Evolutionary conservation across 2,113 vertebrate genomes (phyloP), one percentile per base, ranked within the genome.

Genomic region (Cynoglossus semilaevis): DNA sequence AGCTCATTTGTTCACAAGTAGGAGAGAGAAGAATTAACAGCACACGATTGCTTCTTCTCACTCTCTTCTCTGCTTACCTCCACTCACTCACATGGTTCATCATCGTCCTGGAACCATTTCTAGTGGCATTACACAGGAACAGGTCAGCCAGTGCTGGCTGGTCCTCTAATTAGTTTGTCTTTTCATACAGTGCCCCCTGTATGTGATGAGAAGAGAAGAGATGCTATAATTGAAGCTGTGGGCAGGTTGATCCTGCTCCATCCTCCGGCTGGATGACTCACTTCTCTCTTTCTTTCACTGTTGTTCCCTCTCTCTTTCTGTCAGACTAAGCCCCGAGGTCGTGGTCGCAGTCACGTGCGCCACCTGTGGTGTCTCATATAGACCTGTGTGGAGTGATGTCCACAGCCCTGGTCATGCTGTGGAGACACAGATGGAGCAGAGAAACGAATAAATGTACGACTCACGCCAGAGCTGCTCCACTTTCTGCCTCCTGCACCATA

Each of bases 1-100:
- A 71, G 74, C 61, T 83, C 70, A 57, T 80, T 79, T 79, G 63
- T 54, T 67, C 60, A 47, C 66, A 38, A 57, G 74, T 36, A 19
- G 29, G 34, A 59, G 51, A 59, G 51, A 48, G 56, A 65, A 50
- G 45, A 74, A 67, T 80, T 64, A 80, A 67, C 64, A 56, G 52
- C 62, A 42, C 5, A 50, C 53, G 62, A 76, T 70, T 58, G 44
- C 58, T 55, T 41, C 50, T 68, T 76, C 51, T 12, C 55, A n/a
- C 55, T 47, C 37, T n/a, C n/a, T n/a, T n/a, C 13, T 48, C 41
- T 51, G 38, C 5, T 41, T 13, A 22, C 7, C 35, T 58, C 51
- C 12, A 59, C 66, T 18, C 8, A 6, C 60, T 29, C 8, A 44
- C 14, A 50, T 19, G 40, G 37, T 43, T 15, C n/a, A 34, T 37